Base-by-base conservation (phyloP, 2,113 vertebrate species). In the Megaptera novaeangliae region DNA sequence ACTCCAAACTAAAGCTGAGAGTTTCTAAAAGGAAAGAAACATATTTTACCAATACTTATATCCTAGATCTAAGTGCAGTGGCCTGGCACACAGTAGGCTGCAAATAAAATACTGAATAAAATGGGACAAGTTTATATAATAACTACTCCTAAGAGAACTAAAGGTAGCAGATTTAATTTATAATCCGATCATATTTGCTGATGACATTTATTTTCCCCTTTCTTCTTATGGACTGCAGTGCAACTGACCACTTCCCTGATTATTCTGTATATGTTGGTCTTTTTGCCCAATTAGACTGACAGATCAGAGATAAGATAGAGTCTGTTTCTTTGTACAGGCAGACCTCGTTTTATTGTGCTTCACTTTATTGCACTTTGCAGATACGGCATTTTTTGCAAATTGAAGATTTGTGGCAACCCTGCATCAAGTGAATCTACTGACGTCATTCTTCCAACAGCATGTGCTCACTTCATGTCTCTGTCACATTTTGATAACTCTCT, bases 91-190 rank as follows among this genome's bases (percentile, higher is more conserved):
- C 0, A 11, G 64, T 11, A 91, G 71, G 36, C 34, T 74, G 85
- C 77, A 91, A 74, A 78, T 66, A 72, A 86, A 95, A 94, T 64
- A 80, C 1, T 91, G n/a, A 72, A 93, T n/a, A 83, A 91, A 93
- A 85, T 27, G 34, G 52, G 64, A 63, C 18, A 86, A 92, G 13
- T 44, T 46, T 97, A 23, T 57, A 49, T 57, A 91, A 95, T 21
- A 77, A 94, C 63, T 61, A 78, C 14, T 41, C 36, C 20, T 61
- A 93, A 78, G 21, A 94, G 52, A 21, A 36, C n/a, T 86, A 41
- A 91, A 68, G 61, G 13, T 74, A 95, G 36, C 49, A 36, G 27
- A 69, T 80, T 72, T 81, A 77, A 20, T 57, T 93, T 90, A 57
- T 55, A 93, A 74, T 39, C 31, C 94, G 29, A 55, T 55, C 31